Percentiles rank a stretch among this genome's conserved stretches.
Conservation (phyloP, 2,888 invertebrate species). For the Cacoxenus indagator region DNA sequence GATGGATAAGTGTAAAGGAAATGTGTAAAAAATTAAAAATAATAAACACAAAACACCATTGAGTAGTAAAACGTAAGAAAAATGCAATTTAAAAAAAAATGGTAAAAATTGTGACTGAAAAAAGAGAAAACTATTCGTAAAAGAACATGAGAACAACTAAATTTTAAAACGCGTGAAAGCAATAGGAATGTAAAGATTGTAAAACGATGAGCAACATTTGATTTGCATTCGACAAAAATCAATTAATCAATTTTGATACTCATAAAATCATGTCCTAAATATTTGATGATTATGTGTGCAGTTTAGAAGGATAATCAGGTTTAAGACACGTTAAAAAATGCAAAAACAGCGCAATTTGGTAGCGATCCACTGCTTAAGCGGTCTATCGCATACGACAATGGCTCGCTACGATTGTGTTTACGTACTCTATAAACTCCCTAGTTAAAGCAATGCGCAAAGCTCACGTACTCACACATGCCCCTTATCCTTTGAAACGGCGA, state of each 20-base stretch:
- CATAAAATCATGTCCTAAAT: not conserved
- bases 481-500: not conserved
- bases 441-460: not conserved
- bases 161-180: not conserved
- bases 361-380: not conserved
- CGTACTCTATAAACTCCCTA: not conserved
- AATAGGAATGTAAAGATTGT: not conserved
- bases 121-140: not conserved
- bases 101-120: not conserved
- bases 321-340: not conserved
- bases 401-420: not conserved
- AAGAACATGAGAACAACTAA: not conserved
- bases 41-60: too few relatives aligned
- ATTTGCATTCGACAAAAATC: not conserved
- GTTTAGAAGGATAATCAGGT: not conserved
- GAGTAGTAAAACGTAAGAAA: too few relatives aligned
- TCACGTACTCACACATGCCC: not conserved
- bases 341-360: not conserved
- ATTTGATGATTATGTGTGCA: not conserved
- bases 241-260: not conserved
- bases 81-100: constrained; percentile 1
- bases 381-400: not conserved
- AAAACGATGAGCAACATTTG: not conserved
- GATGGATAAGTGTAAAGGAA: constrained; percentile 48
- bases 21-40: constrained; percentile 29